Evolutionary conservation across 37 sponge, comb jelly and placozoan species (phyloP).

Genomic region (Haliclona indistincta): DNA sequence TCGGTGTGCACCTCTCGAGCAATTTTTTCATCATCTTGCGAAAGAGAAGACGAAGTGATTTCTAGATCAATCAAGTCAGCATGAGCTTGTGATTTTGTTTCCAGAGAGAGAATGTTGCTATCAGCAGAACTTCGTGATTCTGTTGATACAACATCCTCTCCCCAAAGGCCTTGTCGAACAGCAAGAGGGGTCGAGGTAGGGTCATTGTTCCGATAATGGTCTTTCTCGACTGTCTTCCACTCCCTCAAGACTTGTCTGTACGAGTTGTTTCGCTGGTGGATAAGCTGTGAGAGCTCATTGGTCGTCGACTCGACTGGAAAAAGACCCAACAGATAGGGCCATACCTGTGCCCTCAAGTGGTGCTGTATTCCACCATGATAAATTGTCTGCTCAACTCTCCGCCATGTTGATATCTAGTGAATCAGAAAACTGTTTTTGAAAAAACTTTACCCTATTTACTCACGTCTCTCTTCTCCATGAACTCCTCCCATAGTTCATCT

Average conservation of each 20-base stretch:
- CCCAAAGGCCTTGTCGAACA: neutral
- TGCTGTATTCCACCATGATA: slow-evolving; percentile 73
- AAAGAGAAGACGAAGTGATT: neutral
- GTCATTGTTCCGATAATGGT: neutral
- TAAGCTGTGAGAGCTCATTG: slow-evolving; percentile 10
- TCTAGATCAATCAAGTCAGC: neutral
- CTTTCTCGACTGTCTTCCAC: slow-evolving; percentile 49
- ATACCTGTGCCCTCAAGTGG: slow-evolving; percentile 71
- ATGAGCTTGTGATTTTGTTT: neutral
- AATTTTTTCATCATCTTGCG: neutral
- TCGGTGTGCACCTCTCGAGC: too few relatives aligned
- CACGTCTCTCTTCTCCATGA: slow-evolving; percentile 16
- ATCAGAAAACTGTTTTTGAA: neutral
- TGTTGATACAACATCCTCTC: neutral
- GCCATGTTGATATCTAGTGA: slow-evolving; percentile 15
- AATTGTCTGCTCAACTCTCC: slow-evolving; percentile 40
- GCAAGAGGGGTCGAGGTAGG: neutral
- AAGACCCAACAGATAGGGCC: slow-evolving; percentile 79
- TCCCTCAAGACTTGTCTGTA: slow-evolving; percentile 20
- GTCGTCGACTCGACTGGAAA: slow-evolving; percentile 20
- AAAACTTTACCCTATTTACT: slow-evolving; percentile 11
- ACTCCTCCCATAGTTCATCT: slow-evolving; percentile 34
- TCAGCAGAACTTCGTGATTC: neutral
- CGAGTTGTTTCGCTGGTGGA: neutral
- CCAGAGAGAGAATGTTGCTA: neutral